phyloP scores from a whole-genome alignment of 2,888 invertebrate genomes.

The Phengaris alcon region DNA sequence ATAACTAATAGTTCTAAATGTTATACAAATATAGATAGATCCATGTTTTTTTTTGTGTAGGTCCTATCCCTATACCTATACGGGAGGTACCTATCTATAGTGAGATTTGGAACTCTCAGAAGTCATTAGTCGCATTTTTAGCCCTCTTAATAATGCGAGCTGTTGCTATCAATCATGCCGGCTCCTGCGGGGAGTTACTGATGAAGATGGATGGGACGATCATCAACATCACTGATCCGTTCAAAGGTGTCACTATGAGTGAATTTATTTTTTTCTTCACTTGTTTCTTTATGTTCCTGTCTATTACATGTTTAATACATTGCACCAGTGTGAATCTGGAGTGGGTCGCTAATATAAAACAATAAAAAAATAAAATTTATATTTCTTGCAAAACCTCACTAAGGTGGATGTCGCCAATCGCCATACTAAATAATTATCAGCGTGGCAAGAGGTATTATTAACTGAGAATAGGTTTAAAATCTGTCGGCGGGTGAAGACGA shows the following conservation, averaged over 20 bases:
- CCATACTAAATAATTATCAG: too few relatives aligned
- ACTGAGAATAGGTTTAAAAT: too few relatives aligned
- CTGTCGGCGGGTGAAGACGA: too few relatives aligned
- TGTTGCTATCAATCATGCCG: conserved; percentile 16
- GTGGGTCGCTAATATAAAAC: too few relatives aligned
- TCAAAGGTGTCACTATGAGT: neutral
- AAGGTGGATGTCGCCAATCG: too few relatives aligned
- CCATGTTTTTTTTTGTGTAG: conserved; percentile 9
- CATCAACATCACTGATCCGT: neutral
- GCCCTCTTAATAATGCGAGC: conserved; percentile 14
- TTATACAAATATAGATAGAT: neutral
- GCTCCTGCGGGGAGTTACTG: conserved; percentile 1
- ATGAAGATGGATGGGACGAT: neutral
- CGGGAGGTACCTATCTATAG: neutral
- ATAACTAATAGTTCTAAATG: too few relatives aligned
- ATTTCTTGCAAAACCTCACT: too few relatives aligned
- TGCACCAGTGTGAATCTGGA: too few relatives aligned
- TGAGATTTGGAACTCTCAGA: conserved; percentile 8
- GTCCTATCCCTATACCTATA: too few relatives aligned
- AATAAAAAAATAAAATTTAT: too few relatives aligned
- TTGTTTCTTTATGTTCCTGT: neutral
- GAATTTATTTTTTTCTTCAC: neutral
- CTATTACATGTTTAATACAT: neutral
- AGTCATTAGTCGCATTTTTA: conserved; percentile 20
- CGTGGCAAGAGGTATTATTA: too few relatives aligned